These are phyloP conservation scores for Metallyticus violacea DNA, from an alignment of 2,888 invertebrate genomes.

Conservation along the genomic window DNA sequence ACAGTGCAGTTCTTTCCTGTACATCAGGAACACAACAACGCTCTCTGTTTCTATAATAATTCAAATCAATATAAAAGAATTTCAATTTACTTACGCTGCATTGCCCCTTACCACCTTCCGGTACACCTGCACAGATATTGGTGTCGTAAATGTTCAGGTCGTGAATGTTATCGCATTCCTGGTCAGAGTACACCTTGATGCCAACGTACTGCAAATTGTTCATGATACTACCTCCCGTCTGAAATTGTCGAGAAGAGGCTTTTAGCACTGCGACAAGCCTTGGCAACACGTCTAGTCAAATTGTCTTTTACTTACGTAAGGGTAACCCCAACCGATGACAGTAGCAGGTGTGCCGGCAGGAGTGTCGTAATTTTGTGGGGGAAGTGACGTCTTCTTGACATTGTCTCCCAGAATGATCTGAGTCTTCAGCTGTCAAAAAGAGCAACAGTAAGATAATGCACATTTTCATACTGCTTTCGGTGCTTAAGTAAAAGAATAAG, in stretches of 20 bases:
- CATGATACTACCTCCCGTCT: slow-evolving; percentile 3
- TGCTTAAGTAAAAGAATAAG: neutral
- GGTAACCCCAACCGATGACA: slow-evolving; percentile 25
- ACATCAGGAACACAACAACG: too few species aligned
- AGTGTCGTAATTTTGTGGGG: neutral
- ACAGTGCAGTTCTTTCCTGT: too few species aligned
- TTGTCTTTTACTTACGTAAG: slow-evolving; percentile 20
- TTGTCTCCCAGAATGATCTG: neutral
- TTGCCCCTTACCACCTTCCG: slow-evolving; percentile 49
- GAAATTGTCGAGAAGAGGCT: too few species aligned
- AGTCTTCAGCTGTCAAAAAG: slow-evolving; percentile 2
- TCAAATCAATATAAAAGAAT: too few species aligned
- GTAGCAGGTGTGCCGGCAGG: neutral
- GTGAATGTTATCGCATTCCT: slow-evolving; percentile 4
- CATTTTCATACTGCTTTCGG: too few species aligned
- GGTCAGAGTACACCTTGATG: neutral
- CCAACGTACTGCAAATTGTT: slow-evolving; percentile 13
- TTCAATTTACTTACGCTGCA: slow-evolving; percentile 45
- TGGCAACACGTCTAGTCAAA: too few species aligned
- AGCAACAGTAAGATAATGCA: neutral
- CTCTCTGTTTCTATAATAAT: too few species aligned
- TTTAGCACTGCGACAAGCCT: too few species aligned
- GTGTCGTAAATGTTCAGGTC: slow-evolving; percentile 41
- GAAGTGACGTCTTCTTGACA: neutral
- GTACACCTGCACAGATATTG: slow-evolving; percentile 50